Evolutionary conservation across 2,113 vertebrate genomes (phyloP), one percentile per base, ranked within the genome.

Genomic region (Psophia crepitans): DNA sequence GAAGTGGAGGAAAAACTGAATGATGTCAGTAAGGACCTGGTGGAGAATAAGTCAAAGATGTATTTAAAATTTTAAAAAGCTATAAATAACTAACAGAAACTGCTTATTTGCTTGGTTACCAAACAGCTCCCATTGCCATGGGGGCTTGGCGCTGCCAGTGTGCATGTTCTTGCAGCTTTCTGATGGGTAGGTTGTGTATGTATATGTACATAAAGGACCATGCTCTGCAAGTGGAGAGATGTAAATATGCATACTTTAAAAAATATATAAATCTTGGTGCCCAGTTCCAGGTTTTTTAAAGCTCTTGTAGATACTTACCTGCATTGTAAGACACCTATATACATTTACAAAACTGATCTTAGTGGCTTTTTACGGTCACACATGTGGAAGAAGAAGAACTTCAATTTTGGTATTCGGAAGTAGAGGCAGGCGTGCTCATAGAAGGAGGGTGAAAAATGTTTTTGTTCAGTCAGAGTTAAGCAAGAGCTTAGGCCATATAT

Each of bases 121-220:
- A 63, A 76, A 39, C 28, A 82, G 32, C 24, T 61, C 21, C 41
- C 21, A 35, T 78, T 68, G 27, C 49, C 63, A 33, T 10, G n/a
- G 41, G 64, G 53, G 23, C 49, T 88, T 56, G 53, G 32, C 1
- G 3, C 22, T 93, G 81, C 53, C 61, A 63, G 11, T 26, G 11
- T 64, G 66, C 30, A 6, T 86, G 14, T 80, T 76, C 75, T 57
- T 51, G 18, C 27, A 60, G 79, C 43, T 73, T 51, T 39, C 33
- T 44, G 48, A 21, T 68, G 73, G 19, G 26, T n/a, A 70, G 49
- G 19, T 37, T 57, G 19, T 46, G 53, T 41, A 11, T 46, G 7
- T 12, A 3, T 4, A 7, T 0, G 0, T 20, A 21, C 0, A 0
- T 33, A 41, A 41, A 75, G 32, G 51, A 51, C n/a, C 3, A 0